Conservation (phyloP, 2,888 invertebrate genomes). For the Lomographa bimaculata region DNA sequence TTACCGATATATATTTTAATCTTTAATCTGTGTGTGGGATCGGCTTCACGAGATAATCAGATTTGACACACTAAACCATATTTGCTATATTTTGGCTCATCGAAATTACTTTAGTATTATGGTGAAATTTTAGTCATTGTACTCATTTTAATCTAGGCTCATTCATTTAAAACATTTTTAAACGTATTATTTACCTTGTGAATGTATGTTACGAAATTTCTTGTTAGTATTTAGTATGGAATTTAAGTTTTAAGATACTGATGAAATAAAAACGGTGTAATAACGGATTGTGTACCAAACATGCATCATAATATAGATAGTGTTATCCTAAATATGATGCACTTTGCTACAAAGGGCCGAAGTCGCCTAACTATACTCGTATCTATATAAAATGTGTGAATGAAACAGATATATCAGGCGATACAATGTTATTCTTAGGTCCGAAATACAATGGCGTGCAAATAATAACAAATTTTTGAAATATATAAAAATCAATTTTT, state of each 20-base stretch:
- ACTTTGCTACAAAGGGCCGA: slow-evolving; percentile 22
- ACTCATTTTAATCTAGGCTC: slow-evolving; percentile 8
- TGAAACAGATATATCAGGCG: slow-evolving; percentile 48
- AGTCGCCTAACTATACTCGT: slow-evolving; percentile 22
- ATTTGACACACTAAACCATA: no score
- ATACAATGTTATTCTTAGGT: slow-evolving; percentile 68
- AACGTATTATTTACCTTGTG: slow-evolving; percentile 34
- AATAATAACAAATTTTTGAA: slow-evolving; percentile 26
- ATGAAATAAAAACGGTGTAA: slow-evolving; percentile 4
- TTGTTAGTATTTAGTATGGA: slow-evolving; percentile 26
- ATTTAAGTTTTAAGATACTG: slow-evolving; percentile 10
- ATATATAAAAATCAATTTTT: slow-evolving; percentile 22
- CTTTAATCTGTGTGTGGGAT: no score
- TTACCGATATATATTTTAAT: no score
- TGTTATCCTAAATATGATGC: slow-evolving; percentile 3
- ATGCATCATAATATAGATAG: slow-evolving; percentile 2
- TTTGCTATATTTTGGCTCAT: slow-evolving; percentile 12
- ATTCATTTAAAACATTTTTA: slow-evolving; percentile 15
- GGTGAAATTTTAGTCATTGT: slow-evolving; percentile 72
- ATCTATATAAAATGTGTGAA: slow-evolving; percentile 39
- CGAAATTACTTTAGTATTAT: slow-evolving; percentile 51
- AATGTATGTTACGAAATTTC: slow-evolving; percentile 36
- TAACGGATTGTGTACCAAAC: slow-evolving; percentile 1
- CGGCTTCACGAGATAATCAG: no score
- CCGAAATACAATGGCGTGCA: slow-evolving; percentile 54